Base-by-base conservation (phyloP, 2,797 vertebrate species). In the Epinephelus coioides region DNA sequence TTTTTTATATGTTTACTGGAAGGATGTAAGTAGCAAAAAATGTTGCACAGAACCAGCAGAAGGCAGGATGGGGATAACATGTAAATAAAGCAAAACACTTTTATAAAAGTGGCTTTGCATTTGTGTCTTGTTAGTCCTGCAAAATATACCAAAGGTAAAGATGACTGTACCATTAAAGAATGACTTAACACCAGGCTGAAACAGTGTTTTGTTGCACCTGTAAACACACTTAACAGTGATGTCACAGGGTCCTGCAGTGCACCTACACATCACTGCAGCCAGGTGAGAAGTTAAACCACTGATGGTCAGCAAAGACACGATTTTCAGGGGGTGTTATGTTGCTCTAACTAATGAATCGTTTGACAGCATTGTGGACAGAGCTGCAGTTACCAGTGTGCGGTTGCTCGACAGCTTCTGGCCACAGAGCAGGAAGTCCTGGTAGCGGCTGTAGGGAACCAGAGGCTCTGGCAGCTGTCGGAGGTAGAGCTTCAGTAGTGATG, bases 381-480 rank as follows among this genome's bases (percentile, higher is more conserved):
- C 19, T 49, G 11, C 9, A 15, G 49, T 78, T 89, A 96, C 95
- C 94, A 88, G 81, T 44, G 86, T 82, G 60, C 90, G 92, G 54
- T 94, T 88, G 9, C 59, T 86, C 1, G 83, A 61, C 66, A 95
- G 87, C 74, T 83, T 94, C 83, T 94, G 92, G 18, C 71, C 92
- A 40, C 96, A 96, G 46, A 93, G 62, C 43, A 96, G 92, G 83
- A 96, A 96, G 75, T 94, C 89, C 65, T 95, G 92, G 88, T 96
- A 96, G 44, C 82, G 82, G 13, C 87, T 90, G 85, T 95, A 95
- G n/a, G 96, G 96, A 61, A 96, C 92, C 84, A 96, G 80, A 2
- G 96, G 96, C 86, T 96, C 95, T 0, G 96, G 96, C 71, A 96
- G 89, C 88, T 95, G 95, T 69, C 96, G 81, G 81, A 96, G 94